Percentiles rank a stretch among this genome's conserved stretches.
Conservation (phyloP, 2,797 vertebrate species). For the Liparis tanakae region DNA sequence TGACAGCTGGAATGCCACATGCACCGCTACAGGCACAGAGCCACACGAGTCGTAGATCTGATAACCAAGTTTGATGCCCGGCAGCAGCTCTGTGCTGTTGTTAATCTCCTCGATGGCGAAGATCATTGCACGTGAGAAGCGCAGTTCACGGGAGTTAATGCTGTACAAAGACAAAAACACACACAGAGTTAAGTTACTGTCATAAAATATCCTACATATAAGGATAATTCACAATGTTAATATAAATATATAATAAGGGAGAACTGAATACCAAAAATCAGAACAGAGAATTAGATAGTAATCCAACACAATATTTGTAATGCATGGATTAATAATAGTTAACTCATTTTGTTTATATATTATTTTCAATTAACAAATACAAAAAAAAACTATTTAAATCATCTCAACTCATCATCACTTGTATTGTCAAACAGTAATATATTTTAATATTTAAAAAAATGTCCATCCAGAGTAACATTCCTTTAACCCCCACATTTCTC, state of each 20-base stretch:
- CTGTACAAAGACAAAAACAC: constrained; percentile 18
- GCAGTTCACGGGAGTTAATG: constrained; percentile 50
- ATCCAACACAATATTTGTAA: neutral
- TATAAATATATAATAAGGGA: neutral
- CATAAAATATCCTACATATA: neutral
- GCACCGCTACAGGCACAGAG: constrained; percentile 53
- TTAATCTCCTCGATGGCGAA: constrained; percentile 75
- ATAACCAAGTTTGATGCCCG: constrained; percentile 68
- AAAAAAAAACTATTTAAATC: neutral
- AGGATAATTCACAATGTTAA: neutral
- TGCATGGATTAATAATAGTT: neutral
- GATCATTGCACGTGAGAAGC: constrained; percentile 64
- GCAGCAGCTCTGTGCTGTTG: constrained; percentile 68
- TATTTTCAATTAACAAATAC: neutral
- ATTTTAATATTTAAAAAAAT: neutral
- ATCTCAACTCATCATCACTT: too few species aligned
- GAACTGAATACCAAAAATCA: neutral
- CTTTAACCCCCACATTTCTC: too few species aligned
- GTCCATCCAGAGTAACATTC: neutral
- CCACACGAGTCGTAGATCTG: constrained; percentile 71
- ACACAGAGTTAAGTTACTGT: neutral
- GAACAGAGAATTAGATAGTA: neutral
- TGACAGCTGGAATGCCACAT: constrained; percentile 60
- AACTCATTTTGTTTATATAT: neutral
- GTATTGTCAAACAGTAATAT: neutral